Base-by-base conservation (phyloP, 2,797 vertebrate species). In the Champsocephalus gunnari region DNA sequence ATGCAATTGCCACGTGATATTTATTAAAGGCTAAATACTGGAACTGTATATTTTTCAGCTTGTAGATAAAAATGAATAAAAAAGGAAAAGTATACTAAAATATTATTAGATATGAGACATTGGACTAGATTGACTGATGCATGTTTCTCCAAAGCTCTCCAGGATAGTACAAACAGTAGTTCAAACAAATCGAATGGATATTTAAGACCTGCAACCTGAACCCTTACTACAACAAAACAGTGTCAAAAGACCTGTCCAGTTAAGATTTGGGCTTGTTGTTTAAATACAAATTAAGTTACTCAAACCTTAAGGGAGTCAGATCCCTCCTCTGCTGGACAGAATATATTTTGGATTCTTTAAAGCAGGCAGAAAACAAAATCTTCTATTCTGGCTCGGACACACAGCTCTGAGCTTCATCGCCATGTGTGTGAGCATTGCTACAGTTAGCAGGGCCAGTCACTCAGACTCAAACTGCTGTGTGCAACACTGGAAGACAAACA, bases 401-500 rank as follows among this genome's bases (percentile, higher is more conserved):
- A 5, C 56, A 11, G 53, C 72, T 77, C 45, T 3, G 48, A 24
- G 82, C 66, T 84, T 79, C 79, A 71, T 58, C 69, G 50, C 41
- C 70, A 56, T 74, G 28, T 79, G 34, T 38, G 65, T 63, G 72
- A 84, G 82, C 75, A 56, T 74, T 85, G 76, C 77, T 41, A 75
- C 70, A 28, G 82, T 73, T 69, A 48, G 38, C 58, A 7, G 75
- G 74, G 81, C 82, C 75, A 70, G 69, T 55, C 77, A 78, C 71
- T 63, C 11, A 66, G 72, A 50, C 81, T 71, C 58, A 76, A 78
- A 66, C 76, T 57, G 73, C 71, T 78, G 72, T 49, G 83, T 41
- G 78, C 66, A 51, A 60, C 81, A 66, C 71, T 80, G 77, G 69
- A 50, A 80, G 80, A 85, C 84, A 84, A 88, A 80, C 77, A 67